Conservation (phyloP, 2,888 invertebrate species). For the Phania funesta region DNA sequence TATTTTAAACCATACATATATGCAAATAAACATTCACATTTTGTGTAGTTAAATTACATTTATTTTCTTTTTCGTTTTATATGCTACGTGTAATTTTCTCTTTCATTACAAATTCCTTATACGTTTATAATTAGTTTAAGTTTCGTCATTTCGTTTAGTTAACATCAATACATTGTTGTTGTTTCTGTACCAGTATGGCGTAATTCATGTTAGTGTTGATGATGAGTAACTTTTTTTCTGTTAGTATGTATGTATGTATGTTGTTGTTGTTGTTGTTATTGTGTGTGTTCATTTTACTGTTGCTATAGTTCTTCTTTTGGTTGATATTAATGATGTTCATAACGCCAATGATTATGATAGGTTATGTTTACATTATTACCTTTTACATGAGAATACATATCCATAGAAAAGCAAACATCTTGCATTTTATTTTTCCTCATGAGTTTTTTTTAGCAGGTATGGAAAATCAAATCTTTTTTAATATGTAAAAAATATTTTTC, state of each 20-base stretch:
- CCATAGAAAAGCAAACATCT: neutral
- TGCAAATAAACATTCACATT: constrained; percentile 1
- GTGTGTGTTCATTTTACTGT: no score
- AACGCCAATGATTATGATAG: constrained; percentile 2
- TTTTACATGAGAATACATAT: constrained; percentile 41
- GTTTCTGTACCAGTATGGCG: neutral
- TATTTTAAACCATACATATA: neutral
- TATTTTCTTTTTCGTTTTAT: neutral
- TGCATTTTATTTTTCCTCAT: neutral
- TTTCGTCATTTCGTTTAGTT: constrained; percentile 44
- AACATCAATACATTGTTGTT: constrained; percentile 8
- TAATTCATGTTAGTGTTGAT: constrained; percentile 16
- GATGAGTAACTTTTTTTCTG: neutral
- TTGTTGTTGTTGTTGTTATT: neutral
- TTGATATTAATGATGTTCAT: neutral
- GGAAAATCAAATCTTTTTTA: neutral
- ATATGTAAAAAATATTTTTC: neutral
- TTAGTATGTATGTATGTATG: neutral
- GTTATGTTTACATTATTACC: constrained; percentile 39
- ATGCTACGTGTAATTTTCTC: constrained; percentile 44
- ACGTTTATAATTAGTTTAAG: constrained; percentile 54
- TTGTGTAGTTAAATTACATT: constrained; percentile 1
- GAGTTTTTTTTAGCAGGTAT: neutral
- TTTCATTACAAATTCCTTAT: constrained; percentile 55
- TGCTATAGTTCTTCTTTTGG: neutral